These are phyloP conservation scores for Plutella xylostella DNA, from an alignment of 2,888 invertebrate genomes.

Conservation along the genomic window DNA sequence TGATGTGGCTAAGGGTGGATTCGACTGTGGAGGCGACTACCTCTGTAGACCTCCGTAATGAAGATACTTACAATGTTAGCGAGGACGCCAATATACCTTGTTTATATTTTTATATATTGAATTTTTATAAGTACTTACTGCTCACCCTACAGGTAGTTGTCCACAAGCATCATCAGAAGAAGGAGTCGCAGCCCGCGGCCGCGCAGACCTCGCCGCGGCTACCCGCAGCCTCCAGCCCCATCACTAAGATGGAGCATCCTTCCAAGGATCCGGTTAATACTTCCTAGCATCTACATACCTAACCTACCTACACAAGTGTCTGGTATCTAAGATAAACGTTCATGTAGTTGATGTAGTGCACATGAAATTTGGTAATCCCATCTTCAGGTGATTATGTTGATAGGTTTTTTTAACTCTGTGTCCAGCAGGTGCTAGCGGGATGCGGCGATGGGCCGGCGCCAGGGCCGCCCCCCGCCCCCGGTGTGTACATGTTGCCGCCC, in stretches of 20 bases:
- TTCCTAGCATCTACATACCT: background rate
- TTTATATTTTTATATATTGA: background rate
- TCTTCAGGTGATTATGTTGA: background rate
- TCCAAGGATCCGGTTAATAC: background rate
- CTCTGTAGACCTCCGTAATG: background rate
- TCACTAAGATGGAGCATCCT: background rate
- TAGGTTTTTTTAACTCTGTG: background rate
- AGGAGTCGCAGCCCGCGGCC: slow-evolving; percentile 16
- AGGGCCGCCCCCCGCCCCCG: background rate
- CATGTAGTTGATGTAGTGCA: background rate
- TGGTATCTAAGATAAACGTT: background rate
- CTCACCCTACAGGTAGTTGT: slow-evolving; percentile 18
- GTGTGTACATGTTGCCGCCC: slow-evolving; percentile 3
- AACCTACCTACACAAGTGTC: background rate
- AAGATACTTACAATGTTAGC: background rate
- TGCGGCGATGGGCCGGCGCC: background rate
- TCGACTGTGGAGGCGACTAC: background rate
- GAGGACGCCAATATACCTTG: background rate
- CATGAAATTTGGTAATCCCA: background rate
- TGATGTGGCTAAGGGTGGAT: no score
- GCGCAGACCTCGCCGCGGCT: slow-evolving; percentile 15
- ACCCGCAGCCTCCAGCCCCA: slow-evolving; percentile 6
- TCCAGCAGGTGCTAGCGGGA: background rate
- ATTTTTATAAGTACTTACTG: background rate
- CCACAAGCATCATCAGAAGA: slow-evolving; percentile 22